These are phyloP conservation scores for Patella depressa DNA, from an alignment of 2,888 invertebrate species.

Conservation along the genomic window DNA sequence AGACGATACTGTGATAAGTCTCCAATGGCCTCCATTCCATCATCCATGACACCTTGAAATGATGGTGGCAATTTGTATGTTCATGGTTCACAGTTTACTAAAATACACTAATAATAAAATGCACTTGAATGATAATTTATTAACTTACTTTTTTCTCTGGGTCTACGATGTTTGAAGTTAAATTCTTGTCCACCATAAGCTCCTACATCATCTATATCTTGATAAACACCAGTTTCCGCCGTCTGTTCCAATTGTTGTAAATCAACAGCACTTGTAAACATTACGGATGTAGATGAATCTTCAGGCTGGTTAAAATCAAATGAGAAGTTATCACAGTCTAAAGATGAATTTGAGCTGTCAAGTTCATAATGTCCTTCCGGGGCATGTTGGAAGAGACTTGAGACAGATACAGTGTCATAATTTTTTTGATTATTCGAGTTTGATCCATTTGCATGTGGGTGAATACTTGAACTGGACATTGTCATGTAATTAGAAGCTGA, in stretches of 20 bases:
- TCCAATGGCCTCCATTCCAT: too few species aligned
- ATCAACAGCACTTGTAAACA: neutral
- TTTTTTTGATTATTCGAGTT: neutral
- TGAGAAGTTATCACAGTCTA: slow-evolving; percentile 8
- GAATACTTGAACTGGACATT: neutral
- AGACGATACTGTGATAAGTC: too few species aligned
- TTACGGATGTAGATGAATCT: neutral
- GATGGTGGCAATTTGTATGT: too few species aligned
- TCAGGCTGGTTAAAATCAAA: neutral
- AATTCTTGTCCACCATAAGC: neutral
- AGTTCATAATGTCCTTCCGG: neutral
- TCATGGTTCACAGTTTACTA: too few species aligned
- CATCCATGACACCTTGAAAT: too few species aligned
- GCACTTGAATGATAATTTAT: neutral
- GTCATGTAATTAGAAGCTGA: neutral
- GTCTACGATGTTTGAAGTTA: neutral
- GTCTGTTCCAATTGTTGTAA: neutral
- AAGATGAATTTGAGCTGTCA: neutral
- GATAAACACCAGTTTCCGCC: neutral
- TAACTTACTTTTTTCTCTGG: neutral
- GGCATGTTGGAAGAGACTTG: slow-evolving; percentile 2
- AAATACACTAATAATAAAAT: too few species aligned
- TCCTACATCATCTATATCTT: neutral
- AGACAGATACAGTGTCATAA: slow-evolving; percentile 1
- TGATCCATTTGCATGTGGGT: neutral